Base-by-base conservation (phyloP, 2,113 vertebrate species). In the Engraulis encrasicolus region DNA sequence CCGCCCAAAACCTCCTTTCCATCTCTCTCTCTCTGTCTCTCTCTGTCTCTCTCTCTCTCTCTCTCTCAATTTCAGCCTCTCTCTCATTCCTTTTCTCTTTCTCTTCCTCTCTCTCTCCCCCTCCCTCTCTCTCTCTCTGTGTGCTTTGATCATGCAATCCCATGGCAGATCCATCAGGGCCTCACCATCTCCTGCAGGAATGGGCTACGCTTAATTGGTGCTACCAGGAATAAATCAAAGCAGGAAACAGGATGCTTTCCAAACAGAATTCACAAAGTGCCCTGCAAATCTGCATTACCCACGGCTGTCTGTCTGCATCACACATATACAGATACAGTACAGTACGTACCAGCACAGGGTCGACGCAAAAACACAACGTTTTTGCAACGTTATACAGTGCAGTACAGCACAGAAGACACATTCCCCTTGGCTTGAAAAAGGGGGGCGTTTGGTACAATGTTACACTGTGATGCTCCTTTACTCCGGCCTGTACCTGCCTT, bases 141-240 rank as follows among this genome's bases (percentile, higher is more conserved):
- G 82, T 50, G 89, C 93, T 94, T 94, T 95, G 92, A 95, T 94
- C 91, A 90, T 89, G 82, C 86, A 84, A 85, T 93, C 92, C 91
- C 89, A 90, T 92, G 92, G 92, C 93, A 93, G 91, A 93, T 92
- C 91, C 88, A 91, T 93, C 90, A 92, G 90, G 84, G 86, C 87
- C 89, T 91, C 80, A 89, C 92, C 90, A 92, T 89, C 90, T 94
- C 91, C 90, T 91, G 80, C 88, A 92, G 90, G 91, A 92, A 87
- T 87, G 88, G 91, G 87, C 88, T 92, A 82, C 84, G 91, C 91
- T 92, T 94, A 94, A 94, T 95, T 92, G 91, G 90, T 88, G 90
- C 91, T 90, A 90, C 79, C 61, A 92, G 92, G 90, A 93, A 93
- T 92, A 94, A 92, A 93, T 95, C 93, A 94, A 93, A 95, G 93